Percentiles rank a stretch among this genome's conserved stretches.
phyloP scores from a whole-genome alignment of 2,797 vertebrate genomes.

The Vespertilio murinus region DNA sequence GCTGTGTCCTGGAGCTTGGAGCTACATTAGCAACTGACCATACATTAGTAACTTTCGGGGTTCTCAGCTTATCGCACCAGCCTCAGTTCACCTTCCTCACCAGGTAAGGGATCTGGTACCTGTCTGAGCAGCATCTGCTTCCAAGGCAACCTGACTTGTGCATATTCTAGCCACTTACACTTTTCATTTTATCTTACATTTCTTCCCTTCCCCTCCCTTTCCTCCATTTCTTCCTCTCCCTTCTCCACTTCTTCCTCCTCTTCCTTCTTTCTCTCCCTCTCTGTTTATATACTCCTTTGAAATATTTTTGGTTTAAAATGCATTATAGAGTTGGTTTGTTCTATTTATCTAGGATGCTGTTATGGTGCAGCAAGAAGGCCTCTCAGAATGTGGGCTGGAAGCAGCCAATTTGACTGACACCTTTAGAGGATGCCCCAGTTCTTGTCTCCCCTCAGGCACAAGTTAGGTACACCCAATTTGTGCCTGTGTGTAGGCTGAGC shows the following conservation, averaged over 20 bases:
- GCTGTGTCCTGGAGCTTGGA: not conserved
- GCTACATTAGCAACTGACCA: not conserved
- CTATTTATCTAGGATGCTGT: not conserved
- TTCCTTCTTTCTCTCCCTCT: not conserved
- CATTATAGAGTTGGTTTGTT: not conserved
- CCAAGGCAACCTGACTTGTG: not conserved
- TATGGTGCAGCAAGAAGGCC: not conserved
- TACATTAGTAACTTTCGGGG: not conserved
- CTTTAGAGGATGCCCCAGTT: not conserved
- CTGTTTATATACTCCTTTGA: not conserved
- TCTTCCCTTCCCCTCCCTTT: not conserved
- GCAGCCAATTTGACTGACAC: not conserved
- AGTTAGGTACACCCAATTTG: not conserved
- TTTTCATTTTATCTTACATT: not conserved
- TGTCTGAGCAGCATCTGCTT: not conserved
- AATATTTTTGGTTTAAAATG: slow-evolving; percentile 5
- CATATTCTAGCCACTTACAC: not conserved
- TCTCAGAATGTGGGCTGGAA: not conserved
- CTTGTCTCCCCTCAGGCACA: not conserved
- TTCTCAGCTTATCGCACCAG: not conserved
- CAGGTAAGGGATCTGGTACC: not conserved
- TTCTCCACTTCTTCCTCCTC: not conserved
- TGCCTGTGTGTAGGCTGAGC: not conserved
- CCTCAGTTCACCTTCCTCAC: not conserved
- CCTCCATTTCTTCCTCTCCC: not conserved